Evolutionary conservation across 2,113 vertebrate genomes (phyloP), one percentile per base, ranked within the genome.

Genomic region (Electrona antarctica): DNA sequence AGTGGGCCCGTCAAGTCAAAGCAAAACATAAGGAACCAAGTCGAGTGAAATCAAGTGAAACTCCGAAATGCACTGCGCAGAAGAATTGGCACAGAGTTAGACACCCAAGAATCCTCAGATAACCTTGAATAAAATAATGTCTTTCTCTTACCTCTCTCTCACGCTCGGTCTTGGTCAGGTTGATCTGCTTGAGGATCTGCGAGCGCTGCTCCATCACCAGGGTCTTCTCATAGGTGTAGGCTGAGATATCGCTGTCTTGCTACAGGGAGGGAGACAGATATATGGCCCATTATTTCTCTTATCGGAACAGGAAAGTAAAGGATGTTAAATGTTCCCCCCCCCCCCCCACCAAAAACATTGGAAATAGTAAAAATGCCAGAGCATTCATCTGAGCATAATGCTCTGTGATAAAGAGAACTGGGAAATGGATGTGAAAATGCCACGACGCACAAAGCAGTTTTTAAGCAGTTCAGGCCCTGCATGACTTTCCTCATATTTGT

Each of bases 171-270:
- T 98, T 99, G 84, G 95, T 97, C 72, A 99, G 92, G 79, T 99
- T 98, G 93, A 99, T 99, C 91, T 99, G 94, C 74, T 99, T 99
- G 41, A 99, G 96, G 90, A 99, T 99, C 93, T 99, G 94, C 7
- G 97, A 99, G 7, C 98, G 93, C 68, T 99, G 98, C 81, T 99
- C 98, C 98, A 99, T 99, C 89, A 98, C 94, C 86, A 99, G 74
- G 0, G 98, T 99, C 92, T 98, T 99, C 93, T 99, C 98, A 0
- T 99, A 99, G 12, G 97, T 99, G 88, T 99, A 99, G 73, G 98
- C 98, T 0, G 98, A 99, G 86, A 99, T 99, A 89, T 99, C 98
- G 0, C 98, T 96, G 89, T 99, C 98, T 0, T 99, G 98, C 98
- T 99, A 73, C 0, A 9, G 56, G 21, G 2, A 64, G 12, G 70